These are phyloP conservation scores for Tenthredo notha DNA, from an alignment of 2,888 invertebrate species.

Conservation along the genomic window DNA sequence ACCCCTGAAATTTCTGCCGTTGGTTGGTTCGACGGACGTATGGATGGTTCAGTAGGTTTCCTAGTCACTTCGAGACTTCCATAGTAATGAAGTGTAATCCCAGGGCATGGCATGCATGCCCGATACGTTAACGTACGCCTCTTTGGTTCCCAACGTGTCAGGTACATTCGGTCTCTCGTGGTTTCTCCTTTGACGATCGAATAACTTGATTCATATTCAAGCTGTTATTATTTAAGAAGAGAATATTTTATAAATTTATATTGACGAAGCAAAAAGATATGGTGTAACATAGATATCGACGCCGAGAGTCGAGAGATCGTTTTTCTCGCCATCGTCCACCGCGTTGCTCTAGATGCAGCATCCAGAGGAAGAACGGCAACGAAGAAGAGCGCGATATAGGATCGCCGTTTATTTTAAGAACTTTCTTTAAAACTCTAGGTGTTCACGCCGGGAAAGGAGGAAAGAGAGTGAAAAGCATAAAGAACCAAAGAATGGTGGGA, in stretches of 20 bases:
- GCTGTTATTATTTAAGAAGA: background rate
- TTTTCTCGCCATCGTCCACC: background rate
- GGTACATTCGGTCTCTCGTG: background rate
- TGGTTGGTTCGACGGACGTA: background rate
- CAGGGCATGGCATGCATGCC: slow-evolving; percentile 65
- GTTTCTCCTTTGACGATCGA: background rate
- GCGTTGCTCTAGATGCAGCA: background rate
- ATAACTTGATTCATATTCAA: too few species aligned
- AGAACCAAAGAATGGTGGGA: slow-evolving; percentile 52
- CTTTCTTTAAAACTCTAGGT: slow-evolving; percentile 71
- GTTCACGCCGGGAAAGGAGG: slow-evolving; percentile 46
- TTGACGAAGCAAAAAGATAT: background rate
- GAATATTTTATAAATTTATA: background rate
- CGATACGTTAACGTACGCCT: slow-evolving; percentile 58
- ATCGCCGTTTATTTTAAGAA: slow-evolving; percentile 73
- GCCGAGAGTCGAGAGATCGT: background rate
- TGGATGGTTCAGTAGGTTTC: slow-evolving; percentile 21
- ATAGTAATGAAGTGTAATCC: slow-evolving; percentile 73
- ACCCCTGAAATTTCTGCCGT: background rate
- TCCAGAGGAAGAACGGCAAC: background rate
- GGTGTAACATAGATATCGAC: background rate
- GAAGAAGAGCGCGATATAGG: slow-evolving; percentile 44
- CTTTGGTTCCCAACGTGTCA: background rate
- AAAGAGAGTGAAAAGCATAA: slow-evolving; percentile 54
- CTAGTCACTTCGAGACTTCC: slow-evolving; percentile 67